phyloP scores from a whole-genome alignment of 1,140 invertebrate species.

The Dinoponera quadriceps region DNA sequence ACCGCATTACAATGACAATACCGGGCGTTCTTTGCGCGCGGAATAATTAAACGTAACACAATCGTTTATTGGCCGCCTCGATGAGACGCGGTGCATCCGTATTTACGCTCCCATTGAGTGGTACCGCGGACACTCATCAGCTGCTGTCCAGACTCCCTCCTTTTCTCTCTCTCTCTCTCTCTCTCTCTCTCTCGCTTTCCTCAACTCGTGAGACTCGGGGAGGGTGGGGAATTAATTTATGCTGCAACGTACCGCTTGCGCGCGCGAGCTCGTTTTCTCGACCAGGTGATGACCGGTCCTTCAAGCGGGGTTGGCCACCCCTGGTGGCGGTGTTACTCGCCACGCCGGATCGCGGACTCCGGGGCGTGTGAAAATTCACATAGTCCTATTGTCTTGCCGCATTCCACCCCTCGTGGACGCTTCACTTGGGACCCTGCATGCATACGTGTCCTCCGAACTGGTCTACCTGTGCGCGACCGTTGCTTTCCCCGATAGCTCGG shows the following conservation, averaged over 20 bases:
- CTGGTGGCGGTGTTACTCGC: conserved; percentile 36
- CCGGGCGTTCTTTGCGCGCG: not conserved
- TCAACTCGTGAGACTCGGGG: conserved; percentile 46
- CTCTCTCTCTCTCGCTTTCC: not conserved
- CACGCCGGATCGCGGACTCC: conserved; percentile 42
- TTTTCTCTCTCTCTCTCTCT: conserved; percentile 6
- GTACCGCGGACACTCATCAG: conserved; percentile 73
- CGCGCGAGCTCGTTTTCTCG: conserved; percentile 70
- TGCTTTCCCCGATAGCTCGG: conserved; percentile 72
- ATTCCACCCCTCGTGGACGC: conserved; percentile 62
- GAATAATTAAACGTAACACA: conserved; percentile 65
- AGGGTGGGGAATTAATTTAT: conserved; percentile 81
- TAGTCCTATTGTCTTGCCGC: conserved; percentile 75
- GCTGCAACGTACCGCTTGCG: conserved; percentile 70
- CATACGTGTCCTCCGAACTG: too few relatives aligned
- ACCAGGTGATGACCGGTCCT: conserved; percentile 81
- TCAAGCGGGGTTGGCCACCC: conserved; percentile 72
- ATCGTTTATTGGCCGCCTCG: conserved; percentile 50
- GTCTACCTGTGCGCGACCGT: conserved; percentile 69
- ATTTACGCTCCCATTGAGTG: conserved; percentile 33
- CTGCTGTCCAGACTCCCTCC: conserved; percentile 64
- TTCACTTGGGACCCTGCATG: conserved; percentile 36
- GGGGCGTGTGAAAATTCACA: conserved; percentile 81
- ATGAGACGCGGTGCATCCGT: conserved; percentile 45
- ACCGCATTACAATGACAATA: conserved; percentile 59